Conservation (phyloP, 2,113 vertebrate genomes). For the Xenopus borealis region DNA sequence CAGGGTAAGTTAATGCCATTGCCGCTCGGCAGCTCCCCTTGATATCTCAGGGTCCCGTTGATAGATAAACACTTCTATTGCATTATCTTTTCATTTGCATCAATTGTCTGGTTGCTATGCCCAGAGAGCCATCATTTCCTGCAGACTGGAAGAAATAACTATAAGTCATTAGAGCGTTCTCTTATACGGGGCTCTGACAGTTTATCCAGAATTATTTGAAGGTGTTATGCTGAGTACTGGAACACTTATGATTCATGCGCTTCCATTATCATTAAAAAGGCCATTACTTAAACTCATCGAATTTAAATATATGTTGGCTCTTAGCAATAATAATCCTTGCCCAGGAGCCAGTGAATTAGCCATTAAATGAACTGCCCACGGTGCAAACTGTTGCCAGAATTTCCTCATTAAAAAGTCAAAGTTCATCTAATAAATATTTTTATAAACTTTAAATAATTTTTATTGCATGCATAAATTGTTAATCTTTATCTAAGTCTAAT, state of each 20-base stretch:
- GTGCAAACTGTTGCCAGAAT: no score
- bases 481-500: no score
- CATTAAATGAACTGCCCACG: no score
- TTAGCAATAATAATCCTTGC: no score
- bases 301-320: no score
- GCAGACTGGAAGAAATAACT: not conserved
- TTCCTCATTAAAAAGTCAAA: no score
- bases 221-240: not conserved
- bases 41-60: not conserved
- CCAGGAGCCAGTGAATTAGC: no score
- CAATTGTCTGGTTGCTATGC: conserved; percentile 14
- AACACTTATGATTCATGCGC: not conserved
- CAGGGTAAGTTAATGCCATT: no score
- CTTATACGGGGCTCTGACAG: conserved; percentile 2
- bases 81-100: not conserved
- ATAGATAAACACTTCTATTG: not conserved
- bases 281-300: not conserved
- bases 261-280: not conserved
- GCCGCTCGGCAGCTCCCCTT: not conserved
- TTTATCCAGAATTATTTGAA: conserved; percentile 5
- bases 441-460: no score
- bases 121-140: conserved; percentile 13
- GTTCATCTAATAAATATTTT: no score
- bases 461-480: no score
- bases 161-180: not conserved